Conservation (phyloP, 2,888 invertebrate species). For the Calliscelio sp. region DNA sequence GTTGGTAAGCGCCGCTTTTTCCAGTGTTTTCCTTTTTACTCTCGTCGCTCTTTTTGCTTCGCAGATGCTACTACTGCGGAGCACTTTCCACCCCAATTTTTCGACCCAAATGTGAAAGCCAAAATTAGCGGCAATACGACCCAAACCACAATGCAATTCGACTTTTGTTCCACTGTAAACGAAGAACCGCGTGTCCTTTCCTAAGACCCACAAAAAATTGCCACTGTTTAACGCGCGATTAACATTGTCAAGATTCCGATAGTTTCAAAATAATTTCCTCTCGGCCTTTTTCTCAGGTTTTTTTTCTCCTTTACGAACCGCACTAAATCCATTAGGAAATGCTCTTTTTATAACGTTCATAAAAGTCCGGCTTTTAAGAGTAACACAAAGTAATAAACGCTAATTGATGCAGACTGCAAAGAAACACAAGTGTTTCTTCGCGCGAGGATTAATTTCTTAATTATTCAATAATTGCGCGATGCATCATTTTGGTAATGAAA, state of each 20-base stretch:
- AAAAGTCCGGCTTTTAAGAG: constrained; percentile 37
- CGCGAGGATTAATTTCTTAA: constrained; percentile 34
- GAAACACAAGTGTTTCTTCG: not conserved
- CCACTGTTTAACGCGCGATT: constrained; percentile 20
- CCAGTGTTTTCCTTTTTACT: constrained; percentile 52
- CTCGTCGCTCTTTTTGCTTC: constrained; percentile 56
- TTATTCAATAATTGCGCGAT: constrained; percentile 32
- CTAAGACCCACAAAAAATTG: not conserved
- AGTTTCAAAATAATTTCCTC: too few relatives aligned
- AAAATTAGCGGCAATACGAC: constrained; percentile 63
- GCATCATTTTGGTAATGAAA: too few relatives aligned
- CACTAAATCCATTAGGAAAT: constrained; percentile 35
- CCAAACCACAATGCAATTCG: constrained; percentile 45
- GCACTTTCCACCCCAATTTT: constrained; percentile 73
- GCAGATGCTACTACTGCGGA: constrained; percentile 69
- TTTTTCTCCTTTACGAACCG: constrained; percentile 2
- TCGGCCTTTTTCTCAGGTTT: not conserved
- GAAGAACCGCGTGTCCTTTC: too few relatives aligned
- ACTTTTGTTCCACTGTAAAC: constrained; percentile 45
- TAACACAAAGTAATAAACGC: constrained; percentile 36
- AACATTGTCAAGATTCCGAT: too few relatives aligned
- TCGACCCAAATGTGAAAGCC: constrained; percentile 60
- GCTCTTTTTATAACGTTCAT: constrained; percentile 36
- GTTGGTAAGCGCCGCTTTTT: constrained; percentile 63
- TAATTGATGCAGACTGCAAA: constrained; percentile 20